Evolutionary conservation across 2,888 invertebrate species (phyloP).

Genomic region (Caenorhabditis zanzibari): DNA sequence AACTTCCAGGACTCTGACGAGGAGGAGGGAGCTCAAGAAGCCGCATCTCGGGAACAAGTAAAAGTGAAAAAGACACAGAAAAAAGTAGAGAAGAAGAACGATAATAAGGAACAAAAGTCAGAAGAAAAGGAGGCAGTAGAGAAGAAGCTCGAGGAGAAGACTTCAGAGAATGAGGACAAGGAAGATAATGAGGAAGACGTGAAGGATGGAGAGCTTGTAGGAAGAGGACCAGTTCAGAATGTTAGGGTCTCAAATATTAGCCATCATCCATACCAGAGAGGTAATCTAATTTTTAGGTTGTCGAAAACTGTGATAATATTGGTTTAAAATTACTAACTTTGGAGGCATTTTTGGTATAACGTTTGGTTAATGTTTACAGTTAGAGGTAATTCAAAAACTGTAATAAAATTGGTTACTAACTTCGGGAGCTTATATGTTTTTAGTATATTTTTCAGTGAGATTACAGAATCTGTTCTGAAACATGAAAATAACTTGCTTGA

Average conservation of each 20-base stretch:
- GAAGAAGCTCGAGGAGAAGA: not conserved
- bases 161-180: slow-evolving; percentile 24
- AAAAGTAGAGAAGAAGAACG: slow-evolving; percentile 26
- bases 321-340: not conserved
- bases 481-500: no score
- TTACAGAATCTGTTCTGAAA: no score
- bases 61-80: slow-evolving; percentile 32
- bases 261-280: slow-evolving; percentile 73
- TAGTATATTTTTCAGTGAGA: no score
- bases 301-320: not conserved
- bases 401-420: no score
- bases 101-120: slow-evolving; percentile 49
- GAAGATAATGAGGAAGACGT: slow-evolving; percentile 58
- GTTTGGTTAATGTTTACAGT: no score
- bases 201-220: slow-evolving; percentile 76
- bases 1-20: slow-evolving; percentile 24
- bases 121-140: slow-evolving; percentile 50
- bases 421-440: no score
- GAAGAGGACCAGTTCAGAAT: slow-evolving; percentile 81
- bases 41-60: slow-evolving; percentile 13
- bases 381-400: no score
- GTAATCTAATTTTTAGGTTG: slow-evolving; percentile 16
- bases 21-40: not conserved
- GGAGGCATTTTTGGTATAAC: no score
- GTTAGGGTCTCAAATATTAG: slow-evolving; percentile 46